These are phyloP conservation scores for Zaprionus kolodkinae DNA, from an alignment of 1,140 invertebrate species.

Conservation along the genomic window DNA sequence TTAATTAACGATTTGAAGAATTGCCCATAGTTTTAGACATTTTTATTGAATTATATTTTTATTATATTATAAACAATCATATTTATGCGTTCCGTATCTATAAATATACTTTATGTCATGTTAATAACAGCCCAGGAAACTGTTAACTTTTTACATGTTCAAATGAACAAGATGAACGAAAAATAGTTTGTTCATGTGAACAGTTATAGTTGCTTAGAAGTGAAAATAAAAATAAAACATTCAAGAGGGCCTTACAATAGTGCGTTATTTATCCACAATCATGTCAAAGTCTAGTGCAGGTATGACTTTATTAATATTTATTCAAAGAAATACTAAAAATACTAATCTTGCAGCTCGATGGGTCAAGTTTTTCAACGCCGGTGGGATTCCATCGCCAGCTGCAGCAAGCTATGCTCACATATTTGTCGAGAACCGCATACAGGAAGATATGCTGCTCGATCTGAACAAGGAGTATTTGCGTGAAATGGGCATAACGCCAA, in stretches of 20 bases:
- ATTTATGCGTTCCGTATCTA: not conserved
- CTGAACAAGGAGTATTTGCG: slow-evolving; percentile 92
- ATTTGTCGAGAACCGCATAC: slow-evolving; percentile 93
- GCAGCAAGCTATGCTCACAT: slow-evolving; percentile 91
- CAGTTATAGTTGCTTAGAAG: not conserved
- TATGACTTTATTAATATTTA: slow-evolving; percentile 13
- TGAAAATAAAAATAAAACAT: slow-evolving; percentile 13
- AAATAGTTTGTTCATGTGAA: not conserved
- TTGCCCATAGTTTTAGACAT: not conserved
- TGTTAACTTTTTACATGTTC: not conserved
- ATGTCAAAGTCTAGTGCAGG: slow-evolving; percentile 75
- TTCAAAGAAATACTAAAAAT: not conserved
- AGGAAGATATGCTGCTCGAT: slow-evolving; percentile 92
- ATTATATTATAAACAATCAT: not conserved
- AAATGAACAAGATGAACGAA: not conserved
- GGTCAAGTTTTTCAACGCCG: slow-evolving; percentile 91
- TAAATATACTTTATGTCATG: not conserved
- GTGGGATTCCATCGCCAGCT: slow-evolving; percentile 90
- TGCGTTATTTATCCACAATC: slow-evolving; percentile 7
- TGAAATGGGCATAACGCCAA: slow-evolving; percentile 92
- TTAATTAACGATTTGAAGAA: not conserved
- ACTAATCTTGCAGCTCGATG: slow-evolving; percentile 84
- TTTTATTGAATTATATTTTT: not conserved
- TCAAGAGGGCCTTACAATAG: not conserved
- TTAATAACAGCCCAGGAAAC: not conserved